Base-by-base conservation (phyloP, 30 jellyfish, hydroid and myxozoan genomes). In the Turritopsis dohrnii region DNA sequence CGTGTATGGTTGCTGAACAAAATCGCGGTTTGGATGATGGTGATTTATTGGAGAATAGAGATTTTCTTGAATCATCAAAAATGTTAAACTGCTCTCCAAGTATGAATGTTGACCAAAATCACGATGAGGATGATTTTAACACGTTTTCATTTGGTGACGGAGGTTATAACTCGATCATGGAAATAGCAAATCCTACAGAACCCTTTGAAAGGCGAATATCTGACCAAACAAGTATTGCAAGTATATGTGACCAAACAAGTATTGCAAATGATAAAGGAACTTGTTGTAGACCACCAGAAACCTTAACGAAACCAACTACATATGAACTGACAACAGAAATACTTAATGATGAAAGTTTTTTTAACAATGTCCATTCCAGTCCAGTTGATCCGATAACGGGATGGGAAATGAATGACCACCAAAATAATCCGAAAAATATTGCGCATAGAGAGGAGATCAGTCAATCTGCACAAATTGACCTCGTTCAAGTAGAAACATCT, bases 81-180 rank as follows among this genome's bases (percentile, higher is more conserved):
- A 13, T 13, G 13, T 41, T 13, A 41, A 5, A 13, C 13, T 3
- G 60, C 13, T 3, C 60, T 41, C 60, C 60, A 41, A 3, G 60
- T 41, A 5, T 41, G 60, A 5, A 3, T 13, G 9, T 41, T 41
- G 60, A 41, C 5, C 60, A 41, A 41, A 41, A 13, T 41, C 13
- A 41, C 13, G 60, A 41, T 41, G 60, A 3, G 60, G 60, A 13
- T 13, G 13, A 13, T 41, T 41, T 41, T 13, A 41, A 41, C 60
- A 41, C 60, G 60, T 41, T 41, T 41, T 69, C 28, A 7, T n/a
- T 69, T 17, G 77, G 19, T 69, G 77, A 69, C 19, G 77, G 77
- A 69, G 77, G 77, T 23, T 69, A 69, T 69, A 69, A 69, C 77
- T 69, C 77, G 30, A 41, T 41, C 77, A 69, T 69, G 31, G 77